Conservation (phyloP, 1,140 invertebrate species). For the Macrocentrus cingulum region DNA sequence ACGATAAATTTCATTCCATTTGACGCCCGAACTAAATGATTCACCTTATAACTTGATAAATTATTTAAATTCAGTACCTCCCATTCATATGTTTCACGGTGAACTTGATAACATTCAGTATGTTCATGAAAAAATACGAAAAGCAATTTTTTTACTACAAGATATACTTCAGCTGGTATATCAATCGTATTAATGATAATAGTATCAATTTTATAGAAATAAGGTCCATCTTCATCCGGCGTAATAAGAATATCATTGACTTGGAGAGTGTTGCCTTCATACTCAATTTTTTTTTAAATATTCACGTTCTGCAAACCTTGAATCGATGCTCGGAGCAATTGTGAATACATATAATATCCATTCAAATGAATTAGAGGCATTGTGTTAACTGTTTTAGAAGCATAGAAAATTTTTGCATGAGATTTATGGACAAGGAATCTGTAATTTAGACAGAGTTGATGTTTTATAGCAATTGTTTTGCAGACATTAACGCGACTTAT, state of each 20-base stretch:
- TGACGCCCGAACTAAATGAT: too few species aligned
- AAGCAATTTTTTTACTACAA: too few species aligned
- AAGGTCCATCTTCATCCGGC: slow-evolving; percentile 1
- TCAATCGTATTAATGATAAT: slow-evolving; percentile 8
- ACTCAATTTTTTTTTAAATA: background rate
- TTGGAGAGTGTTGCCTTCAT: background rate
- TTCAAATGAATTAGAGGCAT: background rate
- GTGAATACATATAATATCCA: background rate
- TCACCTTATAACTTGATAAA: too few species aligned
- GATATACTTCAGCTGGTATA: too few species aligned
- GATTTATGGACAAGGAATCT: background rate
- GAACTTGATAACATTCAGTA: too few species aligned
- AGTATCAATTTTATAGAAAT: background rate
- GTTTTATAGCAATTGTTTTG: slow-evolving; percentile 26
- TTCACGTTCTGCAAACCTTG: too few species aligned
- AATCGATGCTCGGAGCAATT: too few species aligned
- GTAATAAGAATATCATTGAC: background rate
- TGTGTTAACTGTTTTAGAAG: background rate
- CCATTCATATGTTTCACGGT: too few species aligned
- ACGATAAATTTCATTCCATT: too few species aligned
- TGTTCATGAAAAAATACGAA: too few species aligned
- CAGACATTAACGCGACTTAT: slow-evolving; percentile 25
- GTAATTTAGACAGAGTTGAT: slow-evolving; percentile 22
- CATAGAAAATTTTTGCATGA: background rate
- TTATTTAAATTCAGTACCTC: too few species aligned